Evolutionary conservation across 2,797 vertebrate species (phyloP).

Genomic region (Halcyon badia): DNA sequence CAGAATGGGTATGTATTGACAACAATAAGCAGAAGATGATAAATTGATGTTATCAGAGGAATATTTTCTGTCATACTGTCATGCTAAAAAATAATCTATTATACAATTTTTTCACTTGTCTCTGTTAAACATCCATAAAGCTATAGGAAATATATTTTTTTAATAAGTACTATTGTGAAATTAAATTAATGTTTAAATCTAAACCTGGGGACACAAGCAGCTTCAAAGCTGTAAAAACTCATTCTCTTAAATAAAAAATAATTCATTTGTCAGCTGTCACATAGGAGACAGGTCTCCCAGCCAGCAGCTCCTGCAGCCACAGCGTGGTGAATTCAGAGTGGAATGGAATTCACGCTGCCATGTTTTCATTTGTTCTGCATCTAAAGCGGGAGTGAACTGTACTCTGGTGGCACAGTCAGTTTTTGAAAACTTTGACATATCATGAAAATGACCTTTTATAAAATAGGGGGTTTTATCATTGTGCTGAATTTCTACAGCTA

Average conservation of each 20-base stretch:
- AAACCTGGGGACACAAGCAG: not conserved
- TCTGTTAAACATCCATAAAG: not conserved
- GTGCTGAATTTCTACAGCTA: not conserved
- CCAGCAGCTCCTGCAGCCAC: not conserved
- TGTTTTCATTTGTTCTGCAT: not conserved
- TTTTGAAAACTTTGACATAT: not conserved
- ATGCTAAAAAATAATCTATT: not conserved
- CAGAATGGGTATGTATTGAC: not conserved
- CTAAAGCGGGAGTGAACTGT: not conserved
- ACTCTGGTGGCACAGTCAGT: not conserved
- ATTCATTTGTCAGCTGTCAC: not conserved
- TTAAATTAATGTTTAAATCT: not conserved
- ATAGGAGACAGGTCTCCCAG: not conserved
- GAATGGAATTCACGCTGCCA: accelerated
- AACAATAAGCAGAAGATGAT: not conserved
- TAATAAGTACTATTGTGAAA: not conserved
- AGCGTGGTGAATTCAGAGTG: accelerated
- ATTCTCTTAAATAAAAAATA: not conserved
- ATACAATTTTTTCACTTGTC: not conserved
- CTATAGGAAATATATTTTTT: not conserved
- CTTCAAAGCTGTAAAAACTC: not conserved
- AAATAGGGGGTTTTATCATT: not conserved
- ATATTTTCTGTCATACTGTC: not conserved
- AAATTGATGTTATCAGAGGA: not conserved
- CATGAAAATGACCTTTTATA: not conserved